A percentile compares a stretch with the other conserved stretches of the same genome.
phyloP scores from a whole-genome alignment of 2,888 invertebrate species.

The Drosophila eohydei region DNA sequence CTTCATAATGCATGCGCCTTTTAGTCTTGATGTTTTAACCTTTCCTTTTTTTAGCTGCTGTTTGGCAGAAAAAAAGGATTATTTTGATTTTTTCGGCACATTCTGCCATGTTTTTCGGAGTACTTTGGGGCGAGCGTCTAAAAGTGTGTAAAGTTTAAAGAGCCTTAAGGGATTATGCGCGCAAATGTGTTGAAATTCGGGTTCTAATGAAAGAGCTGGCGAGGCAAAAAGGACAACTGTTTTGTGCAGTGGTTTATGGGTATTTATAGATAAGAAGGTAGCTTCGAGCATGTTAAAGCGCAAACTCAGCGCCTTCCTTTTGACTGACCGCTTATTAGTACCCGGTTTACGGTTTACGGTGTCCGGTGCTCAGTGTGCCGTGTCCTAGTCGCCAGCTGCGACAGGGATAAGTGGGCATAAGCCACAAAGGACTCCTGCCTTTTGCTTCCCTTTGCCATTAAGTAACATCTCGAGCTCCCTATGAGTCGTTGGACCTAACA shows the following conservation, averaged over 20 bases:
- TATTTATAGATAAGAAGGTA: slow-evolving; percentile 77
- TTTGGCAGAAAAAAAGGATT: slow-evolving; percentile 67
- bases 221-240: slow-evolving; percentile 55
- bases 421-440: slow-evolving; percentile 50
- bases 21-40: slow-evolving; percentile 76
- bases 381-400: slow-evolving; percentile 62
- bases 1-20: slow-evolving; percentile 79
- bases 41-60: slow-evolving; percentile 52
- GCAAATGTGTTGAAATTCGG: slow-evolving; percentile 81
- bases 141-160: slow-evolving; percentile 82
- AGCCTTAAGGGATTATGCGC: slow-evolving; percentile 82
- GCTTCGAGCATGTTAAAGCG: slow-evolving; percentile 42
- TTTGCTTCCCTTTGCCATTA: slow-evolving; percentile 19
- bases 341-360: slow-evolving; percentile 22
- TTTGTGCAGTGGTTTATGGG: slow-evolving; percentile 73
- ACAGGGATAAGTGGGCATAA: slow-evolving; percentile 70
- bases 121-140: slow-evolving; percentile 35
- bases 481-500: slow-evolving; percentile 8
- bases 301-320: slow-evolving; percentile 46
- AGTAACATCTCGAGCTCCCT: slow-evolving; percentile 31
- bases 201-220: slow-evolving; percentile 61
- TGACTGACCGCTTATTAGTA: slow-evolving; percentile 72
- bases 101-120: slow-evolving; percentile 57
- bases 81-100: slow-evolving; percentile 62
- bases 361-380: slow-evolving; percentile 54